A percentile compares a stretch with the other conserved stretches of the same genome.
Evolutionary conservation across 2,113 vertebrate genomes (phyloP).

Genomic region (Gambusia affinis): DNA sequence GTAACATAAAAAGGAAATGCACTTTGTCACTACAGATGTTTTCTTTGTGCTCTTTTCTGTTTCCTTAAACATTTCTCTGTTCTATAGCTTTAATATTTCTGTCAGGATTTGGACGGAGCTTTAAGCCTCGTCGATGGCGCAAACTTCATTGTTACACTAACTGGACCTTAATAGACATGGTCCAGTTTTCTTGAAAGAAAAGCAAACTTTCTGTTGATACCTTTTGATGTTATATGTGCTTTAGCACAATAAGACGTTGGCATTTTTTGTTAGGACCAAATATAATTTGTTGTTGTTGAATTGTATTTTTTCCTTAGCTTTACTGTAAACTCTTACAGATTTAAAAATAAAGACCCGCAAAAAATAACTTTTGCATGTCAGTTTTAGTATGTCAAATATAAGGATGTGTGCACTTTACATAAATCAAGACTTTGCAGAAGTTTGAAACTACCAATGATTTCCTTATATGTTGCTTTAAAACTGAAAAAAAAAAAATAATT

Average conservation of each 20-base stretch:
- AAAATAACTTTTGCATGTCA: conserved; percentile 1
- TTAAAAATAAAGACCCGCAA: conserved; percentile 41
- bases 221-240: conserved; percentile 16
- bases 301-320: conserved; percentile 4
- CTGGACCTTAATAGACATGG: neutral
- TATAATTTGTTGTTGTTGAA: conserved; percentile 36
- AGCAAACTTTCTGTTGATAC: neutral
- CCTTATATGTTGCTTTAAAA: neutral
- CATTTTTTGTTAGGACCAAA: conserved; percentile 10
- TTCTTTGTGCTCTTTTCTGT: conserved; percentile 1
- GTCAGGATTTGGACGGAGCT: neutral
- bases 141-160: conserved; percentile 8
- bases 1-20: conserved; percentile 7
- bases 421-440: neutral
- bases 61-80: neutral
- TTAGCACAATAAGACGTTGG: neutral
- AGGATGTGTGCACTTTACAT: neutral
- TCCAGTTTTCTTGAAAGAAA: conserved; percentile 5
- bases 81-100: neutral
- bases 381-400: neutral
- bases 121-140: neutral
- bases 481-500: neutral
- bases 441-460: neutral
- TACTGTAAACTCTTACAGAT: conserved; percentile 15
- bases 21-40: conserved; percentile 4